Evolutionary conservation across 2,797 vertebrate genomes (phyloP).

Genomic region (Bucorvus abyssinicus): DNA sequence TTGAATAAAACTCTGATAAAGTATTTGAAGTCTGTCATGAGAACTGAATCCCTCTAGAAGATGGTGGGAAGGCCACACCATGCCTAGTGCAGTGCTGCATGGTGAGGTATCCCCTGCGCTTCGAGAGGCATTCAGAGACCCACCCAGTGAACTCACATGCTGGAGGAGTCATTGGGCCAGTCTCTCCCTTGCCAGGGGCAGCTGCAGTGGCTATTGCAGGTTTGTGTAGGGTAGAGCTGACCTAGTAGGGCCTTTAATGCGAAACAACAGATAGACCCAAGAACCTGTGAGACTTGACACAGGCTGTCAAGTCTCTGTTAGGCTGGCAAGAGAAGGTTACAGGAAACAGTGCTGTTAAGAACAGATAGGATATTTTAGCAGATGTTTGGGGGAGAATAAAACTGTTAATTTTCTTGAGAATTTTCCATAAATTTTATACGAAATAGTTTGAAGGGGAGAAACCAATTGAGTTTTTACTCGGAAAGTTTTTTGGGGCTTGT

Average conservation of each 20-base stretch:
- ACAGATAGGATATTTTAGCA: not conserved
- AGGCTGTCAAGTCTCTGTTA: no score
- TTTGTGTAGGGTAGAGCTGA: not conserved
- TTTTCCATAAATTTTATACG: not conserved
- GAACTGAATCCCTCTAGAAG: not conserved
- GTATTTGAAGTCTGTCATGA: not conserved
- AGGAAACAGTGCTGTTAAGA: not conserved
- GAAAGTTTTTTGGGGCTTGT: not conserved
- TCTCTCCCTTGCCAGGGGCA: not conserved
- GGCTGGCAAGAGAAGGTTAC: not conserved
- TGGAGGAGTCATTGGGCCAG: not conserved
- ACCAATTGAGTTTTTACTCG: not conserved
- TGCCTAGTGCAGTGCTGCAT: not conserved
- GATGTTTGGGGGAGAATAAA: not conserved
- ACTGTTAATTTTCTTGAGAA: not conserved
- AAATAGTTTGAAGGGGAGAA: not conserved
- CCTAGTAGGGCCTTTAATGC: no score
- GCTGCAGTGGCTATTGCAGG: not conserved
- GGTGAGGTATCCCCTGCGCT: fast-evolving
- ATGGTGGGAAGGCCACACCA: not conserved
- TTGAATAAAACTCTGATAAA: not conserved
- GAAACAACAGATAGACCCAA: not conserved
- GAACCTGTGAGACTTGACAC: not conserved
- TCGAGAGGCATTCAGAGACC: fast-evolving
- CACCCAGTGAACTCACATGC: fast-evolving